Percentiles rank a stretch among this genome's conserved stretches.
These are phyloP conservation scores for Bryconaethiops microstoma DNA, from an alignment of 2,797 vertebrate species.

Conservation along the genomic window DNA sequence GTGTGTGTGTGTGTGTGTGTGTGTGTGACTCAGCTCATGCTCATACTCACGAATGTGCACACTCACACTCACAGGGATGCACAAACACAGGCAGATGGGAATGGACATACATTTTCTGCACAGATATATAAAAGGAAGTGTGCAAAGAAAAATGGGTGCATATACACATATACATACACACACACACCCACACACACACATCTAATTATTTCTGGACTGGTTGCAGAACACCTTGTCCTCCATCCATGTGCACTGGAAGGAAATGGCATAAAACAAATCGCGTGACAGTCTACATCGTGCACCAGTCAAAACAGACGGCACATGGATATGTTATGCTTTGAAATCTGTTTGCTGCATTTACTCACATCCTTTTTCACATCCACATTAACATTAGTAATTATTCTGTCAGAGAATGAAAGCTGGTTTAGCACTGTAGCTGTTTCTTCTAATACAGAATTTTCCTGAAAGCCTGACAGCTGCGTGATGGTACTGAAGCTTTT, in stretches of 20 bases:
- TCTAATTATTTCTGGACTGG: conserved; percentile 39
- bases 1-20: no score
- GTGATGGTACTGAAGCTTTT: no score
- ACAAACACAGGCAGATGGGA: background rate
- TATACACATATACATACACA: no score
- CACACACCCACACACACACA: background rate
- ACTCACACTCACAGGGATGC: conserved; percentile 12
- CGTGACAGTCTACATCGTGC: background rate
- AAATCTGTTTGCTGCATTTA: no score
- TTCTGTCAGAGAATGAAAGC: no score
- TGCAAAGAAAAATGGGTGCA: no score
- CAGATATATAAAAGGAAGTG: background rate
- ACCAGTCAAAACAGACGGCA: background rate
- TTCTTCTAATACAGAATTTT: no score
- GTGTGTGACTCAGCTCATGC: conserved; percentile 9
- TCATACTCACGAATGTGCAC: background rate
- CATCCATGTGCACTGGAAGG: background rate
- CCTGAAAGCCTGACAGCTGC: no score
- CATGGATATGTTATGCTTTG: background rate
- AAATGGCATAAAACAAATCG: conserved; percentile 14
- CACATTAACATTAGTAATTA: no score
- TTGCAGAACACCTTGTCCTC: conserved; percentile 13
- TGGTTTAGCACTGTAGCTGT: no score
- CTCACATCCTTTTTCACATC: no score
- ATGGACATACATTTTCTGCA: background rate